Evolutionary conservation across 2,888 invertebrate genomes (phyloP).

Genomic region (Pachymerium ferrugineum): DNA sequence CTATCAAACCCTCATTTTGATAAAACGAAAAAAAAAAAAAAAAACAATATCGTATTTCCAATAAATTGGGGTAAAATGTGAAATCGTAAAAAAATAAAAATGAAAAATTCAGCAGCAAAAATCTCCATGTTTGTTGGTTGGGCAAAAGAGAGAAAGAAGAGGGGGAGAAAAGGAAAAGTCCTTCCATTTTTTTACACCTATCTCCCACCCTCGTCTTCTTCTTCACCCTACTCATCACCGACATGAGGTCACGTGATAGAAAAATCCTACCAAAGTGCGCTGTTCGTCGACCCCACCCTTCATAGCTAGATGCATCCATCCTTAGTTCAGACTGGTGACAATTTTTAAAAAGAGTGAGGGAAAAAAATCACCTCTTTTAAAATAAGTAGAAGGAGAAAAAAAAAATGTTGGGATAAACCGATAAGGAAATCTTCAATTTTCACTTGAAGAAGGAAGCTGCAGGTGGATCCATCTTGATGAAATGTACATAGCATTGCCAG

Average conservation of each 20-base stretch:
- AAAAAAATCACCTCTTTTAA: not conserved
- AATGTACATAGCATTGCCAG: slow-evolving; percentile 21
- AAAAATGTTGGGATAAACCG: not conserved
- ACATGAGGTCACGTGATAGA: slow-evolving; percentile 14
- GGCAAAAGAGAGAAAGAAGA: not conserved
- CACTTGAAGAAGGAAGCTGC: slow-evolving; percentile 18
- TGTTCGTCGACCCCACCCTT: slow-evolving; percentile 10
- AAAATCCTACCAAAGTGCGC: slow-evolving; percentile 6
- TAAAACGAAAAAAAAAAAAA: not conserved
- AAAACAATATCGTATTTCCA: not conserved
- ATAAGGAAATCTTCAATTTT: not conserved
- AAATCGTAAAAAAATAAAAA: not conserved
- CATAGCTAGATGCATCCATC: slow-evolving; percentile 1
- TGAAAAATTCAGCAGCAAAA: too few species aligned
- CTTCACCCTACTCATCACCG: not conserved
- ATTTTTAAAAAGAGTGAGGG: not conserved
- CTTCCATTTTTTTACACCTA: not conserved
- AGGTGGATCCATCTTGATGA: slow-evolving; percentile 18
- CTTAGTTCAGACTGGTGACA: not conserved
- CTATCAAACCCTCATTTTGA: not conserved
- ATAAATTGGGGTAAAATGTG: too few species aligned
- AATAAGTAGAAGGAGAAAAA: not conserved
- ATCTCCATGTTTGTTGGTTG: not conserved
- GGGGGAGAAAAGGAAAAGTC: not conserved
- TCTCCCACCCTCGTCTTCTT: not conserved